Evolutionary conservation across 2,888 invertebrate genomes (phyloP).

Genomic region (Dyspetes luteomarginatus): DNA sequence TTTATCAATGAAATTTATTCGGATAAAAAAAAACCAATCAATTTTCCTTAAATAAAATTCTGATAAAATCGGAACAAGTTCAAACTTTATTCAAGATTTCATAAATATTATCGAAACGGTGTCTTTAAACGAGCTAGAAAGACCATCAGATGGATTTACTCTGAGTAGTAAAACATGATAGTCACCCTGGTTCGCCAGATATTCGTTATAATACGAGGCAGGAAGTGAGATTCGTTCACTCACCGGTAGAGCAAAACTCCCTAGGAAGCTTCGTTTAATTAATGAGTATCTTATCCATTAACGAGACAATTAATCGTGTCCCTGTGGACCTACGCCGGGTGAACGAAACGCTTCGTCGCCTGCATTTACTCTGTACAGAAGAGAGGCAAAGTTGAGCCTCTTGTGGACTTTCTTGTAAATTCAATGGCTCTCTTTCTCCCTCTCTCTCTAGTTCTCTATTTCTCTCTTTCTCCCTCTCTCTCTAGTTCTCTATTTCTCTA

Average conservation of each 20-base stretch:
- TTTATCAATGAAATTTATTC: not conserved
- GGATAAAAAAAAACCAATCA: not conserved
- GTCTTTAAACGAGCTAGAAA: not conserved
- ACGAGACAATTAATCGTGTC: slow-evolving; percentile 73
- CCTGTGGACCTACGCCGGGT: slow-evolving; percentile 53
- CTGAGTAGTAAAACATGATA: not conserved
- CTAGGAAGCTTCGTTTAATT: slow-evolving; percentile 70
- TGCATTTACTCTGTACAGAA: not conserved
- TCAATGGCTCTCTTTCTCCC: slow-evolving; percentile 51
- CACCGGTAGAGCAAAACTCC: slow-evolving; percentile 33
- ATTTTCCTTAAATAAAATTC: not conserved
- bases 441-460: too few species aligned
- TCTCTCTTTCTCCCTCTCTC: slow-evolving; percentile 49
- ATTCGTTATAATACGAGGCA: slow-evolving; percentile 46
- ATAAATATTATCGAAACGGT: not conserved
- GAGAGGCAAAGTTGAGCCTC: slow-evolving; percentile 63
- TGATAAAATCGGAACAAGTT: too few species aligned
- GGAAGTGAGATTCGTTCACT: slow-evolving; percentile 17
- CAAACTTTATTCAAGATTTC: too few species aligned
- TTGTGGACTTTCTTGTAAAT: slow-evolving; percentile 58
- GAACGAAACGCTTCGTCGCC: slow-evolving; percentile 52
- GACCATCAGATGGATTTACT: too few species aligned
- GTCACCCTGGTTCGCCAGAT: slow-evolving; percentile 14
- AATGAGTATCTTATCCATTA: slow-evolving; percentile 75
- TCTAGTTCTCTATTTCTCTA: too few species aligned